Evolutionary conservation across 64 coral and sea anemone species (phyloP).

Genomic region (Porites australiensis): DNA sequence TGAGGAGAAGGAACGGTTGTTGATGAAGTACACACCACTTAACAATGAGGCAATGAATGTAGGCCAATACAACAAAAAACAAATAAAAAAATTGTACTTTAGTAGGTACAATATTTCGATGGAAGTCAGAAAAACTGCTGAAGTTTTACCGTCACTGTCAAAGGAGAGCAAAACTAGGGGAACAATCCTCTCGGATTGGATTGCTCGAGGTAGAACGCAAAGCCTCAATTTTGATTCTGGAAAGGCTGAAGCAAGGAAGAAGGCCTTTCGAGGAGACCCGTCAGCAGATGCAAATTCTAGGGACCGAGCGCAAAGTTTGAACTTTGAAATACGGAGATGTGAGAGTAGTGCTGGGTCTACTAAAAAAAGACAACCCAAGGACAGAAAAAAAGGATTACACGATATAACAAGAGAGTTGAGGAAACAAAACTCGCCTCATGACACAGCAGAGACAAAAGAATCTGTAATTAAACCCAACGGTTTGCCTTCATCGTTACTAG

Average conservation of each 20-base stretch:
- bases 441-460: neutral
- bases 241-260: neutral
- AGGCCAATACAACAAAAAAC: neutral
- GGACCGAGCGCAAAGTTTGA: neutral
- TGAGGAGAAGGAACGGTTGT: neutral
- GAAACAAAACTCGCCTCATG: neutral
- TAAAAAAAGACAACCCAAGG: neutral
- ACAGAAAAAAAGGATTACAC: neutral
- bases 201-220: neutral
- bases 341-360: neutral
- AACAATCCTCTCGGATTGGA: neutral
- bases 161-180: neutral
- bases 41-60: neutral
- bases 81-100: neutral
- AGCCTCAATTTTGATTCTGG: slow-evolving; percentile 4
- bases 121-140: no score
- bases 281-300: neutral
- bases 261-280: neutral
- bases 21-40: neutral
- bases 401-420: neutral
- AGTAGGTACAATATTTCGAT: neutral
- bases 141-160: neutral
- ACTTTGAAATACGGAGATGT: neutral
- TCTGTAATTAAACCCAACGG: neutral
- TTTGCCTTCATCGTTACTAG: neutral